A percentile compares a stretch with the other conserved stretches of the same genome.
phyloP scores from a whole-genome alignment of 2,888 invertebrate genomes.

The Andrena dorsata region DNA sequence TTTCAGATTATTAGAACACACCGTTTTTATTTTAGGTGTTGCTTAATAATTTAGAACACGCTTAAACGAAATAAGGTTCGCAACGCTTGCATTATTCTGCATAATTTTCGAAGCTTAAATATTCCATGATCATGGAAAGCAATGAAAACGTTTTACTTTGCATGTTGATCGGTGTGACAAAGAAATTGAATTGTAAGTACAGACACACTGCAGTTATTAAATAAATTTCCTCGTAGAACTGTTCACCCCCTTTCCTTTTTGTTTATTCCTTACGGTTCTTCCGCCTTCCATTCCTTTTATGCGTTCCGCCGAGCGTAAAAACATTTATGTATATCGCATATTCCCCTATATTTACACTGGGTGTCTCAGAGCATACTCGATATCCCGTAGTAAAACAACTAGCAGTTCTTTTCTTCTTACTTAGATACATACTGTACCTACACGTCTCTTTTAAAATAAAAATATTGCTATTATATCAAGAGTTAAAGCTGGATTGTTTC shows the following conservation, averaged over 20 bases:
- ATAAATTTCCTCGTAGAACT: slow-evolving; percentile 6
- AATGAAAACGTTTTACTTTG: background rate
- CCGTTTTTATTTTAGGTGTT: too few relatives aligned
- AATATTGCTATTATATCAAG: too few relatives aligned
- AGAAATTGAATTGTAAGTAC: slow-evolving; percentile 5
- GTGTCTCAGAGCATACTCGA: background rate
- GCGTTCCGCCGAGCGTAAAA: slow-evolving; percentile 35
- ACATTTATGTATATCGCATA: background rate
- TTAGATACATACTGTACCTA: too few relatives aligned
- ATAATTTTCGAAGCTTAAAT: too few relatives aligned
- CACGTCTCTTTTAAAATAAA: too few relatives aligned
- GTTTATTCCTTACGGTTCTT: slow-evolving; percentile 15
- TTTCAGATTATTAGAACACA: too few relatives aligned
- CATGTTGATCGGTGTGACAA: background rate
- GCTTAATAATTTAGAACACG: too few relatives aligned
- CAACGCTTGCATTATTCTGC: too few relatives aligned
- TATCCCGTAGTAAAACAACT: background rate
- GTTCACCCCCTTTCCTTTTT: background rate
- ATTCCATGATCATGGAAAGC: too few relatives aligned
- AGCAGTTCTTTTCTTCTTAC: background rate
- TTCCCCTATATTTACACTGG: slow-evolving; percentile 10
- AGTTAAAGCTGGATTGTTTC: too few relatives aligned
- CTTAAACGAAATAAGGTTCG: background rate
- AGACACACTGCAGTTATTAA: background rate
- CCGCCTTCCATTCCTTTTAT: slow-evolving; percentile 15